Evolutionary conservation across 1,140 invertebrate genomes (phyloP).

Genomic region (Melanaphis sacchari): DNA sequence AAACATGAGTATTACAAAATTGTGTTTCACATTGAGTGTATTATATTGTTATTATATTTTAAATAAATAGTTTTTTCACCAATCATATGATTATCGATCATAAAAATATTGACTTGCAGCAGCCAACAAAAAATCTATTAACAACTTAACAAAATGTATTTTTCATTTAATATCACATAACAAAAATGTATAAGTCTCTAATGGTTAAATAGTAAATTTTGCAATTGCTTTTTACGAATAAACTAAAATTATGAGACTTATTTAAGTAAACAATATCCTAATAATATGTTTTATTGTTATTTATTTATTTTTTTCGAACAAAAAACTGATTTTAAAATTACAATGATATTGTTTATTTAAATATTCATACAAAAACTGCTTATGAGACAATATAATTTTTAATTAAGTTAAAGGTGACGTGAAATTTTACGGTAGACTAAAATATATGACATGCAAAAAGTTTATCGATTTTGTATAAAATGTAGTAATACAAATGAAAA

Average conservation of each 20-base stretch:
- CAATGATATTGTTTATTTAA: background rate
- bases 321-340: background rate
- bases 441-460: background rate
- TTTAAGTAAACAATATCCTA: background rate
- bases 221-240: background rate
- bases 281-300: too few relatives aligned
- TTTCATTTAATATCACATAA: background rate
- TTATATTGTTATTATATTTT: background rate
- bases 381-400: background rate
- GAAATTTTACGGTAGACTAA: background rate
- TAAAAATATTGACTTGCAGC: background rate
- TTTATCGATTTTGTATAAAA: background rate
- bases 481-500: background rate
- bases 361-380: background rate
- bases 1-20: background rate
- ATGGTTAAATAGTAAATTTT: background rate
- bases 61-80: background rate
- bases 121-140: background rate
- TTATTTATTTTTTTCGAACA: background rate
- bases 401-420: background rate
- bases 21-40: background rate
- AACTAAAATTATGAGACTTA: background rate
- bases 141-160: background rate
- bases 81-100: background rate
- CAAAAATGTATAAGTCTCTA: background rate